Conservation (phyloP, 1,140 invertebrate species). For the Gonatopus flavifemur region DNA sequence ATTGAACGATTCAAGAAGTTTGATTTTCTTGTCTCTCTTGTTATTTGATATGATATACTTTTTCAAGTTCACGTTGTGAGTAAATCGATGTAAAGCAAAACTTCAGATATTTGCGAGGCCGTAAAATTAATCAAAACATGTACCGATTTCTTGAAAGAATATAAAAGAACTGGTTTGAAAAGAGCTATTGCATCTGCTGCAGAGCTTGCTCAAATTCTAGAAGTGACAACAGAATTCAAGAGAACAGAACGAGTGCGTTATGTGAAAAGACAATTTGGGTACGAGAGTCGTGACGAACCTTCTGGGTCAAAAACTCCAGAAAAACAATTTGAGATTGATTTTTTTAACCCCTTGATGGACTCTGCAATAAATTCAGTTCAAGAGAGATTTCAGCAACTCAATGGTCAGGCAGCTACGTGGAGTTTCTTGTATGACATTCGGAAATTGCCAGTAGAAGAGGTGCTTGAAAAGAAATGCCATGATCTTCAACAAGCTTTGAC, state of each 20-base stretch:
- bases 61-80: conserved; percentile 34
- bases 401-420: conserved; percentile 11
- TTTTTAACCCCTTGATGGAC: conserved; percentile 16
- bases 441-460: conserved; percentile 9
- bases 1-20: conserved; percentile 23
- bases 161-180: conserved; percentile 35
- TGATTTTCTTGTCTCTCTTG: conserved; percentile 27
- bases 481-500: conserved; percentile 13
- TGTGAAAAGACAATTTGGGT: conserved; percentile 1
- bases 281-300: conserved; percentile 7
- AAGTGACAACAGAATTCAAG: background rate
- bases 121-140: conserved; percentile 32
- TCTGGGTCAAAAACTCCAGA: conserved; percentile 10
- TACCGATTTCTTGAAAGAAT: conserved; percentile 35
- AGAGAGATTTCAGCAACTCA: conserved; percentile 14
- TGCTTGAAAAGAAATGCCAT: conserved; percentile 11
- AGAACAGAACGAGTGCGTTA: background rate
- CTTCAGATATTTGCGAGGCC: conserved; percentile 33
- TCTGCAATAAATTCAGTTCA: conserved; percentile 1
- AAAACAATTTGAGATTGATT: conserved; percentile 16
- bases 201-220: background rate
- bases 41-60: conserved; percentile 38
- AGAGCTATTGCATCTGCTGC: conserved; percentile 29
- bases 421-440: conserved; percentile 12
- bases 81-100: conserved; percentile 33